phyloP scores from a whole-genome alignment of 2,888 invertebrate genomes.

The Agrochola macilenta region DNA sequence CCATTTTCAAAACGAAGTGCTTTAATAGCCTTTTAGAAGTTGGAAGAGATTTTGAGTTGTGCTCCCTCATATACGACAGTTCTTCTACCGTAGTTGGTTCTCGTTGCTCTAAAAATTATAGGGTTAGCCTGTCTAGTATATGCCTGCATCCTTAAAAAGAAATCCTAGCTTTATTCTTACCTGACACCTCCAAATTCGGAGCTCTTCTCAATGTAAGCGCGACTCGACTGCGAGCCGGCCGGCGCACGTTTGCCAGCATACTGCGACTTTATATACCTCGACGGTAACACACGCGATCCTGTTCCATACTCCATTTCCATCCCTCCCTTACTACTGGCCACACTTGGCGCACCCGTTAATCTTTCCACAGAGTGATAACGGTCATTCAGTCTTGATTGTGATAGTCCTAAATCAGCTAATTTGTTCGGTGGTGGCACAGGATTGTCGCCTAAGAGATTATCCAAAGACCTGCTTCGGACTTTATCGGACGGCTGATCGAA shows the following conservation, averaged over 20 bases:
- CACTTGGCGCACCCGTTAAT: slow-evolving; percentile 92
- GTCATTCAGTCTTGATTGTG: slow-evolving; percentile 96
- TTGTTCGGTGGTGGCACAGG: slow-evolving; percentile 91
- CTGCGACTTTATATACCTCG: slow-evolving; percentile 96
- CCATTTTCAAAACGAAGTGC: too few species aligned
- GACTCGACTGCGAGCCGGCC: slow-evolving; percentile 96
- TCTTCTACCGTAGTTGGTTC: too few species aligned
- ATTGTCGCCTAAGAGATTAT: slow-evolving; percentile 94
- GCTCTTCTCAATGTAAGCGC: slow-evolving; percentile 95
- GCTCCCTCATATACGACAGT: too few species aligned
- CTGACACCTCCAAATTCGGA: slow-evolving; percentile 93
- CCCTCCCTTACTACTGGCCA: slow-evolving; percentile 90
- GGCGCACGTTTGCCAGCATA: slow-evolving; percentile 95
- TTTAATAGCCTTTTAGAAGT: too few species aligned
- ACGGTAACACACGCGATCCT: slow-evolving; percentile 89
- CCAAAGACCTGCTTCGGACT: slow-evolving; percentile 94
- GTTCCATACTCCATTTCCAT: slow-evolving; percentile 93
- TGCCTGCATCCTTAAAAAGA: too few species aligned
- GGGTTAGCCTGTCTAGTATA: too few species aligned
- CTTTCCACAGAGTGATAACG: slow-evolving; percentile 96
- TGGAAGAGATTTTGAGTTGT: too few species aligned
- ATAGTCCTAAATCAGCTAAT: slow-evolving; percentile 94
- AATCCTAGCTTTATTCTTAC: slow-evolving; percentile 60
- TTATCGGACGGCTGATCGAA: slow-evolving; percentile 94
- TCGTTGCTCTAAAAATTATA: too few species aligned